These are phyloP conservation scores for Simalia tracyae DNA, from an alignment of 2,797 vertebrate species.

Conservation along the genomic window DNA sequence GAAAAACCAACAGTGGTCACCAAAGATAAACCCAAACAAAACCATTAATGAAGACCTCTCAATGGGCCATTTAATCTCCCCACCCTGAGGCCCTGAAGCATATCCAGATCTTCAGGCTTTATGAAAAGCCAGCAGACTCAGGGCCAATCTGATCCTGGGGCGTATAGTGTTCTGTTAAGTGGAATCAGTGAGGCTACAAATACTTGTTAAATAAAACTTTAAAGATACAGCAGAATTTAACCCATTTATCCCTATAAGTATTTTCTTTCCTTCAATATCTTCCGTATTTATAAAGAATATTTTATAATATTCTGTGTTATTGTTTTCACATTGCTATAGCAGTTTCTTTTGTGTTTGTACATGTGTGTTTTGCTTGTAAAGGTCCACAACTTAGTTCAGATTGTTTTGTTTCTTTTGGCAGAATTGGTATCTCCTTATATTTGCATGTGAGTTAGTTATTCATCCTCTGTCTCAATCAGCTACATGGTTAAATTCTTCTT, in stretches of 20 bases:
- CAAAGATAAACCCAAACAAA: not conserved
- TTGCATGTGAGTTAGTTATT: conserved; percentile 18
- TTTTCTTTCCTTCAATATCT: not conserved
- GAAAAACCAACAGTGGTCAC: not conserved
- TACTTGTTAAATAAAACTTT: not conserved
- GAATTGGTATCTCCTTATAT: conserved; percentile 16
- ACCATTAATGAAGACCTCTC: not conserved
- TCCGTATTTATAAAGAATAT: not conserved
- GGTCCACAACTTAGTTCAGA: conserved; percentile 32
- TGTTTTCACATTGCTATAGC: not conserved
- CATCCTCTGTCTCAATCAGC: not conserved
- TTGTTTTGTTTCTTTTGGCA: conserved; percentile 18
- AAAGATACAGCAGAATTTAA: not conserved
- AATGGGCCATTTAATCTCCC: not conserved
- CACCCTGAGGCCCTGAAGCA: not conserved
- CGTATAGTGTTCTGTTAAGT: not conserved
- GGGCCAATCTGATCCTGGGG: not conserved
- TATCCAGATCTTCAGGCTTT: not conserved
- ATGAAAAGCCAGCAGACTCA: not conserved
- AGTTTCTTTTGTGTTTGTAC: not conserved
- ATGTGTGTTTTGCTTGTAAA: conserved; percentile 5
- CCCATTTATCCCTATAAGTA: not conserved
- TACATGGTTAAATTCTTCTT: not conserved
- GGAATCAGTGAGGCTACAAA: not conserved
- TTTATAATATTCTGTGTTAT: not conserved